Evolutionary conservation across 1,140 invertebrate species (phyloP).

Genomic region (Portunus trituberculatus): DNA sequence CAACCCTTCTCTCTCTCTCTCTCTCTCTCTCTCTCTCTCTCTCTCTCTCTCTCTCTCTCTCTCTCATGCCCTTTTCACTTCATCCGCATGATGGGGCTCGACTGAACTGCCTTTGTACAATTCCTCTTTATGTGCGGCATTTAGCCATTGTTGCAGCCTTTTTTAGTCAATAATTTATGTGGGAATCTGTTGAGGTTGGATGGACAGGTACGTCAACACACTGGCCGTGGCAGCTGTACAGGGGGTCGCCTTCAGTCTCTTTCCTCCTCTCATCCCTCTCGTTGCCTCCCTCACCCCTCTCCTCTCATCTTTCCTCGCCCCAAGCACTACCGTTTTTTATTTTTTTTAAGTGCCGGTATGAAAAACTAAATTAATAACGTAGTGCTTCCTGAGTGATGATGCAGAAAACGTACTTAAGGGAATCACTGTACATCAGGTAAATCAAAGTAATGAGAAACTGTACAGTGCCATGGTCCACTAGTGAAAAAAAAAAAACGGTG

Average conservation of each 20-base stretch:
- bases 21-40: constrained; percentile 43
- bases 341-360: background rate
- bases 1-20: constrained; percentile 30
- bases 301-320: background rate
- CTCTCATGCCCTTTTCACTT: background rate
- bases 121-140: constrained; percentile 59
- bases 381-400: too few relatives aligned
- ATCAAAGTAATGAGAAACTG: background rate
- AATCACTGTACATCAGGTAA: background rate
- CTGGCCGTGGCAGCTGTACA: constrained; percentile 35
- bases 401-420: too few relatives aligned
- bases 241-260: background rate
- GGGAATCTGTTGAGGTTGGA: constrained; percentile 52
- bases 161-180: constrained; percentile 73
- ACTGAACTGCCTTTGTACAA: constrained; percentile 50
- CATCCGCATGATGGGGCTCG: background rate
- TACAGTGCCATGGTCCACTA: background rate
- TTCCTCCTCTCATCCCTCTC: background rate
- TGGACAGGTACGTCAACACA: constrained; percentile 67
- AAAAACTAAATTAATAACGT: too few relatives aligned
- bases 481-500: background rate
- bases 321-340: background rate
- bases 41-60: background rate
- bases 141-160: constrained; percentile 70
- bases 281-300: background rate